Evolutionary conservation across 2,888 invertebrate genomes (phyloP), one percentile per base, ranked within the genome.

Genomic region (Beris chalybata): DNA sequence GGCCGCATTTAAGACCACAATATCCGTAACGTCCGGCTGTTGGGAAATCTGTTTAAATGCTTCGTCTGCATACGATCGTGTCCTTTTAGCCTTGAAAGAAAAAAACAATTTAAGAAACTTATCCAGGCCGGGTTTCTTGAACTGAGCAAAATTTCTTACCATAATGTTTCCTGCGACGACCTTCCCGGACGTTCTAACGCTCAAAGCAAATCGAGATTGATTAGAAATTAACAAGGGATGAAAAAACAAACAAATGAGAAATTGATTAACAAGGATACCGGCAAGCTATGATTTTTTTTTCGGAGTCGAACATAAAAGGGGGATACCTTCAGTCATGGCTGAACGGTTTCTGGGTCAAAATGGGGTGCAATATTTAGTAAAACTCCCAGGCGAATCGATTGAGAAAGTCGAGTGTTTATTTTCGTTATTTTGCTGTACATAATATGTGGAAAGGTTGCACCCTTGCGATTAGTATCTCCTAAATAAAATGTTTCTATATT

Each of bases 61-160:
- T 63, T 76, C 76, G 22, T 79, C 75, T 1, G 79, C 76, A 67
- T 79, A 79, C 3, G 74, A 66, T 38, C 71, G 73, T 1, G 79
- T 79, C 31, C 78, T 75, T 66, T 77, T 79, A 4, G 69, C 32
- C 50, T 55, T 29, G 6, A 5, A 12, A 9, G 44, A 52, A 57
- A 4, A 56, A 48, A 44, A 44, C 9, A 45, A 45, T n/a, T 5
- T 22, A 2, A 5, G 32, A 38, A 38, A 48, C 30, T 47, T 58
- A 9, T 52, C 15, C 7, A 22, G 4, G 22, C 22, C 13, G 52
- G 12, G 2, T n/a, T 48, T 48, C 3, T 48, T 48, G 29, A 15
- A 12, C 22, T 15, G 9, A 31, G 12, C 30, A 47, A 22, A 59
- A 47, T 29, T 3, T 1, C 22, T 15, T 57, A 30, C 44, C 57